Evolutionary conservation across 2,113 vertebrate genomes (phyloP).

Genomic region (Chamaea fasciata): DNA sequence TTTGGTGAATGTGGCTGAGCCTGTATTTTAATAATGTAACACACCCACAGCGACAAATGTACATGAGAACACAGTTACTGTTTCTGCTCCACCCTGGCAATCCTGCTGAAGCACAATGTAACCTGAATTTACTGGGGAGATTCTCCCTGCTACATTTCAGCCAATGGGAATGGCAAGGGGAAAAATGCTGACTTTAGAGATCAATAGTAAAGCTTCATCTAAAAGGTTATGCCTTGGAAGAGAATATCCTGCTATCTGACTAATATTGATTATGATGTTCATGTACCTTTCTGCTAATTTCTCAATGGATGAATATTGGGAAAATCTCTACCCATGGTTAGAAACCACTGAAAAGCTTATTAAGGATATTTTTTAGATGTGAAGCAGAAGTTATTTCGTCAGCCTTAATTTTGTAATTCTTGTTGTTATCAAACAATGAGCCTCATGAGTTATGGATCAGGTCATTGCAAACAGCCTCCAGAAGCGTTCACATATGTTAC

Average conservation of each 20-base stretch:
- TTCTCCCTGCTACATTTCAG: background rate
- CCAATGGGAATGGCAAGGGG: background rate
- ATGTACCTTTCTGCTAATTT: background rate
- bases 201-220: background rate
- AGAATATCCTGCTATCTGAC: background rate
- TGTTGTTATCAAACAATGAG: background rate
- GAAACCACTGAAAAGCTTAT: background rate
- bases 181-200: background rate
- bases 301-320: background rate
- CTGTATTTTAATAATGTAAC: background rate
- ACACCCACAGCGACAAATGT: background rate
- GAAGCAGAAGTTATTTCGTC: background rate
- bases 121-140: background rate
- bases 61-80: background rate
- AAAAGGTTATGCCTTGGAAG: background rate
- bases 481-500: background rate
- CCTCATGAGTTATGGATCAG: conserved; percentile 12
- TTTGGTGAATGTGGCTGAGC: background rate
- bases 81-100: background rate
- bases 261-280: background rate
- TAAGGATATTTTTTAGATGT: background rate
- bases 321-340: background rate
- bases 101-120: background rate
- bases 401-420: background rate
- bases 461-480: background rate